Evolutionary conservation across 2,888 invertebrate species (phyloP), one percentile per base, ranked within the genome.

Genomic region (Phyllotreta striolata): DNA sequence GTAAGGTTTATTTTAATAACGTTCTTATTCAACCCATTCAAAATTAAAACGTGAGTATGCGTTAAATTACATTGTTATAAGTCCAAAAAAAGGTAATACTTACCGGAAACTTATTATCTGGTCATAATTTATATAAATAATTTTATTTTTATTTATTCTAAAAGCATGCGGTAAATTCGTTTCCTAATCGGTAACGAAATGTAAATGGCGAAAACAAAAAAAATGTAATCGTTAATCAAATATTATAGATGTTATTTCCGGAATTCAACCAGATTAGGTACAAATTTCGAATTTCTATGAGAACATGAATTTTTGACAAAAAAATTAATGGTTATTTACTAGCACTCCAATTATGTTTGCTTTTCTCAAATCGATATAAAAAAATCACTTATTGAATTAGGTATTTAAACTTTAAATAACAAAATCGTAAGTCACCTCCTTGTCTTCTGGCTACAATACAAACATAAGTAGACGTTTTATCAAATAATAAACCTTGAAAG

Each of bases 41-140:
- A 66, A 65, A 69, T 65, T 64, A 63, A 69, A 63, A 61, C 66
- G 54, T 69, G 65, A 69, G 67, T 67, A 66, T 67, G 69, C 69
- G 69, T 69, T 67, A 69, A 69, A 69, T 69, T 66, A 69, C 64
- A 64, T 60, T 64, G 67, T 64, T 64, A 62, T 66, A 56, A 62
- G 66, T 66, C 58, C 54, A 64, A 66, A 62, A 65, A 66, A 64
- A 64, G 60, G 61, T 7, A 60, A 49, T 39, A 10, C 52, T 54
- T 64, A 69, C 70, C 72, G 72, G 72, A 71, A 72, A 71, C 67
- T 71, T 66, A 71, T 72, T 70, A 24, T 24, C 24, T 24, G 24
- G 24, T 24, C 24, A 24, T 24, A 24, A 24, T 24, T 24, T 24
- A 24, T 24, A 24, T 24, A 24, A 24, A 24, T 24, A 24, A 24